Evolutionary conservation across 2,888 invertebrate species (phyloP).

Genomic region (Drosophila mimica): DNA sequence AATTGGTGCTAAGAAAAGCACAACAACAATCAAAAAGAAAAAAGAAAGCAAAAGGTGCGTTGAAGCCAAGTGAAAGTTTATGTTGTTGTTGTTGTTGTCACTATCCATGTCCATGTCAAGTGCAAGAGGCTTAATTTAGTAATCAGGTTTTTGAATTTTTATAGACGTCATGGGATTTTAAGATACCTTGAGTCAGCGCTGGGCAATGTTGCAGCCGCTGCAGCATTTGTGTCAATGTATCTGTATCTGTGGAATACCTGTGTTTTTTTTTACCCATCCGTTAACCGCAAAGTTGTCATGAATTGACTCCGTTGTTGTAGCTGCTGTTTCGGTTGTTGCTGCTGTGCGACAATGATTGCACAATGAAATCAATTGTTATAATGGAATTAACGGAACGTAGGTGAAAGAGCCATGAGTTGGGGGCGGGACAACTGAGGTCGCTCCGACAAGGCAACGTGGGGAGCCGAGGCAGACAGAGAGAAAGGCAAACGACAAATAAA

Average conservation of each 20-base stretch:
- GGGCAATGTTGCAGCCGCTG: conserved; percentile 40
- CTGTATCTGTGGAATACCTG: conserved; percentile 56
- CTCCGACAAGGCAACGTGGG: background rate
- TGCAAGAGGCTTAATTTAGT: conserved; percentile 32
- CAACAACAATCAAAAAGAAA: conserved; percentile 16
- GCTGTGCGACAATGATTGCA: conserved; percentile 76
- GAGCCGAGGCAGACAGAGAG: background rate
- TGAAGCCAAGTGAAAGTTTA: conserved; percentile 61
- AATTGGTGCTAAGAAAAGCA: conserved; percentile 63
- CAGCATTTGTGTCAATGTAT: conserved; percentile 16
- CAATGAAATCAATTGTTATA: conserved; percentile 80
- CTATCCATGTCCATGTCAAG: conserved; percentile 27
- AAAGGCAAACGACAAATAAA: conserved; percentile 20
- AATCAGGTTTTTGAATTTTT: conserved; percentile 37
- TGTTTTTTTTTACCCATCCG: conserved; percentile 52
- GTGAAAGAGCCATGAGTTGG: conserved; percentile 50
- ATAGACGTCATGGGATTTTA: conserved; percentile 40
- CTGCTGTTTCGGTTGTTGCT: conserved; percentile 26
- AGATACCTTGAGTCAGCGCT: conserved; percentile 53
- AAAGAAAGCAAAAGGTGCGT: conserved; percentile 55
- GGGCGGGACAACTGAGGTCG: conserved; percentile 27
- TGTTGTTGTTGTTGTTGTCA: conserved; percentile 21
- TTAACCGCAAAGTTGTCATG: conserved; percentile 52
- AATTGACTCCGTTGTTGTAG: conserved; percentile 54
- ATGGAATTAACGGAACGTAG: conserved; percentile 74